Evolutionary conservation across 2,113 vertebrate genomes (phyloP).

Genomic region (Ptychochromis oligacanthus): DNA sequence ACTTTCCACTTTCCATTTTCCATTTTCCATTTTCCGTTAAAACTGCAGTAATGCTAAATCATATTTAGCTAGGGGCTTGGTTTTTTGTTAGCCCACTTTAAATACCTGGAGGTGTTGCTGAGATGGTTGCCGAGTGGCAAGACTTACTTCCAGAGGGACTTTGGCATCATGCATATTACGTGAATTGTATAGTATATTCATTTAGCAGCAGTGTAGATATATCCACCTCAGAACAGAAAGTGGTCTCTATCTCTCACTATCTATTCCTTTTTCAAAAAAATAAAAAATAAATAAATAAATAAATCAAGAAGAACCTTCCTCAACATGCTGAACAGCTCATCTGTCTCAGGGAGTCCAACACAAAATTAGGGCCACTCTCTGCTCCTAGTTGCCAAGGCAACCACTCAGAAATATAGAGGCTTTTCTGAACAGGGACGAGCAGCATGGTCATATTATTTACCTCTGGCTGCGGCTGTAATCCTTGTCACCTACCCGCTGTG

Average conservation of each 20-base stretch:
- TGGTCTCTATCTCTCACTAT: not conserved
- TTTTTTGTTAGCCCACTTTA: not conserved
- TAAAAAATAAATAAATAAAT: not conserved
- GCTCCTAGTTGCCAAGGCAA: slow-evolving; percentile 73
- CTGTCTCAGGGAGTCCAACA: slow-evolving; percentile 66
- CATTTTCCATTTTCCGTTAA: not conserved
- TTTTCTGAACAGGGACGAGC: slow-evolving; percentile 39
- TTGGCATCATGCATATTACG: not conserved
- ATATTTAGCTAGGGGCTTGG: not conserved
- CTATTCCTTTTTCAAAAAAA: not conserved
- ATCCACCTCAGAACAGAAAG: not conserved
- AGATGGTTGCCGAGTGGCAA: not conserved
- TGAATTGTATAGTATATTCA: not conserved
- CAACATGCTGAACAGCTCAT: slow-evolving; percentile 47
- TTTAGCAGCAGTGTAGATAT: not conserved
- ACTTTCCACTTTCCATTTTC: not conserved
- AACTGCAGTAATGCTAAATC: not conserved
- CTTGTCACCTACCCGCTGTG: slow-evolving; percentile 65
- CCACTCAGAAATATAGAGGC: slow-evolving; percentile 54
- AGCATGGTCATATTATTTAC: slow-evolving; percentile 56
- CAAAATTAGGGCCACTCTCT: slow-evolving; percentile 69
- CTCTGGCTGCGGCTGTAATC: slow-evolving; percentile 67
- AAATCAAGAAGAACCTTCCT: slow-evolving; percentile 16
- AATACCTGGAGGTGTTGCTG: not conserved
- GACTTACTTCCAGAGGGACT: not conserved